Evolutionary conservation across 2,113 vertebrate genomes (phyloP), one percentile per base, ranked within the genome.

Genomic region (Rafetus swinhoei): DNA sequence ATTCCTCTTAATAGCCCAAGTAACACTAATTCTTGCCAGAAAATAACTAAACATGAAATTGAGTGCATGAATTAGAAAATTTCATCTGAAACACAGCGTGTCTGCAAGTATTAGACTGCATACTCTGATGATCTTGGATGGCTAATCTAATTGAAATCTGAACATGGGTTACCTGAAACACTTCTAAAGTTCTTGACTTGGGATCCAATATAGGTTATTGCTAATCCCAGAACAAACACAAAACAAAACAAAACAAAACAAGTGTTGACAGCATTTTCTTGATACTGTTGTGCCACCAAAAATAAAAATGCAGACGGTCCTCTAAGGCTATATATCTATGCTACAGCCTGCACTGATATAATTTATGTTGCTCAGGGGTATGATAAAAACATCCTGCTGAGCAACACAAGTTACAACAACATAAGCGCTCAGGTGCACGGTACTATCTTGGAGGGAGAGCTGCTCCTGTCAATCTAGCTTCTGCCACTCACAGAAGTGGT

Each of bases 11-110:
- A 65, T n/a, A 65, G 62, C 11, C 16, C 11, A 39, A 39, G 72
- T 21, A 74, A 21, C 69, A 74, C 22, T 74, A 74, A 74, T 74
- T 45, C 72, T 45, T 74, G n/a, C 35, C 16, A 35, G 24, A 57
- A 57, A 4, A 59, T 3, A 29, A 22, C 4, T 57, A 88, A 35
- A 57, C 69, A 24, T 7, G 13, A 86, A 81, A 45, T 62, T 15
- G 57, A 62, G 56, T 29, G 32, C 8, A 15, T 32, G 87, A 59
- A 76, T 2, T 18, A 54, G 0, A 0, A n/a, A 5, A 39, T 19
- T n/a, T 55, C 7, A 19, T 15, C 50, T 29, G 15, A 24, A 92
- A 55, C 11, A 54, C 39, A 7, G 4, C 45, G 6, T 45, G 45
- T 45, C 45, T 45, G 29, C 79, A 59, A 1, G 5, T 27, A 69